Conservation (phyloP, 2,797 vertebrate genomes). For the Ctenochaetus hawaiiensis region DNA sequence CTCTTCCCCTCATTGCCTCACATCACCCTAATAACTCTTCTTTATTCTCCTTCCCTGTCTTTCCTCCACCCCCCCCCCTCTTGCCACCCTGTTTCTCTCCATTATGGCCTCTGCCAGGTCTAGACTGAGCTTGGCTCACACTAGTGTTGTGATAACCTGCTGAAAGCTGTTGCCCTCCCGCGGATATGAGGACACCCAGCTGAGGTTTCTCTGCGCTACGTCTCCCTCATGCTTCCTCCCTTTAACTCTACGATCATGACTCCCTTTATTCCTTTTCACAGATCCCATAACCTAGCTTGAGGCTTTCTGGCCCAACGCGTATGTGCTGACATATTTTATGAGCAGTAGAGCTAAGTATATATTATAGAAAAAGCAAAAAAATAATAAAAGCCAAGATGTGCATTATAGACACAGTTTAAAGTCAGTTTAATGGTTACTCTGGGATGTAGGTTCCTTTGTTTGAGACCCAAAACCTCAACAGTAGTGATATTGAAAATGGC, state of each 20-base stretch:
- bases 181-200: conserved; percentile 60
- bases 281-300: conserved; percentile 48
- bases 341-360: conserved; percentile 52
- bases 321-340: conserved; percentile 78
- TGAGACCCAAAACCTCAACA: conserved; percentile 53
- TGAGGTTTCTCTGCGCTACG: conserved; percentile 49
- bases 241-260: conserved; percentile 36
- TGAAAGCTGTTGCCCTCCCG: conserved; percentile 72
- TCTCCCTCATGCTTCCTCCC: conserved; percentile 35
- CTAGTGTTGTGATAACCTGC: conserved; percentile 69
- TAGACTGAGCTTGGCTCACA: conserved; percentile 59
- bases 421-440: conserved; percentile 67
- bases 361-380: conserved; percentile 62
- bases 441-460: conserved; percentile 71
- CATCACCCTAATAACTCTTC: conserved; percentile 76
- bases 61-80: conserved; percentile 20
- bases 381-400: conserved; percentile 69
- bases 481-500: conserved; percentile 46
- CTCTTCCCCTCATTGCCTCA: conserved; percentile 71
- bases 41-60: conserved; percentile 63
- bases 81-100: conserved; percentile 34
- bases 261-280: conserved; percentile 25
- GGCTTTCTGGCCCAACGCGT: conserved; percentile 45
- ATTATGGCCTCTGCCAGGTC: conserved; percentile 64
- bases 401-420: conserved; percentile 64